Evolutionary conservation across 2,797 vertebrate species (phyloP).

Genomic region (Nannoperca obscura): DNA sequence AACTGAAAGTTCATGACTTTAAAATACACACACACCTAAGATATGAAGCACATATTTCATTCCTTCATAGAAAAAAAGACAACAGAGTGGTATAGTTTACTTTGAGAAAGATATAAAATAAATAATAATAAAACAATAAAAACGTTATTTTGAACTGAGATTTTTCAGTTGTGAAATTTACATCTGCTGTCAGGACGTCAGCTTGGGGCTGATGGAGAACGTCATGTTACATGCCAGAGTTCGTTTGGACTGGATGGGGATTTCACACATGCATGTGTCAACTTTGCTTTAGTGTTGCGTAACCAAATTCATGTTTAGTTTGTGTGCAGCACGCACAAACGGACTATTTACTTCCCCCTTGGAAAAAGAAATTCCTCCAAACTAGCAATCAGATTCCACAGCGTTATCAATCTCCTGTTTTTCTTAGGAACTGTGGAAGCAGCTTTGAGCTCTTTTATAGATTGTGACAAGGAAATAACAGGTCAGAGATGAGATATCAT

Average conservation of each 20-base stretch:
- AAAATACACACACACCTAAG: neutral
- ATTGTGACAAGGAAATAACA: neutral
- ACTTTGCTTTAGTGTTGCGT: neutral
- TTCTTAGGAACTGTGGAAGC: neutral
- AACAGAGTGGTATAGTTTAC: neutral
- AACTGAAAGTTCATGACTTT: neutral
- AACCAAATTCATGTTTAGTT: neutral
- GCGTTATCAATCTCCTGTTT: neutral
- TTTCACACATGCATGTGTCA: slow-evolving; percentile 6
- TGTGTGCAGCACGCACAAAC: too few relatives aligned
- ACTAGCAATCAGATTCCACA: neutral
- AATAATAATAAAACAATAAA: too few relatives aligned
- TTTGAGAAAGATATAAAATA: neutral
- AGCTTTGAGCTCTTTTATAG: neutral
- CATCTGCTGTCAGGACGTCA: neutral
- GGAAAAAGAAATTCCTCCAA: slow-evolving; percentile 3
- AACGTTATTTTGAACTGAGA: neutral
- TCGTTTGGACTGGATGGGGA: neutral
- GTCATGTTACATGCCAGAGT: neutral
- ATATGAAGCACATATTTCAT: neutral
- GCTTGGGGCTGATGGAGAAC: neutral
- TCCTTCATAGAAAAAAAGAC: neutral
- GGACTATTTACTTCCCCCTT: neutral
- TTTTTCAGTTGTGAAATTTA: neutral
- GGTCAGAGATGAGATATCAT: neutral